phyloP scores from a whole-genome alignment of 37 sponge, comb jelly and placozoan species.

The Bolinopsis microptera region DNA sequence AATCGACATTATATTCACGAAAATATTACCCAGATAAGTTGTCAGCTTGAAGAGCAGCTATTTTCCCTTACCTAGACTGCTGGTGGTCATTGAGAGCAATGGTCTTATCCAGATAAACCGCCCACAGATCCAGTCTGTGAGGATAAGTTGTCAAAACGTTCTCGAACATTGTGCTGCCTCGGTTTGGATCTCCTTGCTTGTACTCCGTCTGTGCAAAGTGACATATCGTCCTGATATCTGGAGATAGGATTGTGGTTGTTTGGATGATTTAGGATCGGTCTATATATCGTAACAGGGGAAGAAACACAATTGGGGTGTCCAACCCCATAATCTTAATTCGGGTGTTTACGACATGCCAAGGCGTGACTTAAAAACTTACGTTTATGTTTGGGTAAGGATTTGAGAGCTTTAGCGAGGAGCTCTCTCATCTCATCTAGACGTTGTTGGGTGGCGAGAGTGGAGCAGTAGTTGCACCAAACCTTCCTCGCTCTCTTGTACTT shows the following conservation, averaged over 20 bases:
- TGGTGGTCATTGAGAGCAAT: constrained; percentile 70
- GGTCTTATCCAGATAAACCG: constrained; percentile 83
- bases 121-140: constrained; percentile 87
- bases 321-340: no score
- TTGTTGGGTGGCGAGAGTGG: constrained; percentile 76
- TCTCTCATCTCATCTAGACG: constrained; percentile 75
- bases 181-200: constrained; percentile 79
- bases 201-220: constrained; percentile 95
- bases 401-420: constrained; percentile 80
- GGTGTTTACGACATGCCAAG: no score
- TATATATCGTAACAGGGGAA: no score
- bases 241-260: not conserved
- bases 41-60: no score
- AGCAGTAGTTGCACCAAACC: constrained; percentile 85
- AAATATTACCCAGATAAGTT: no score
- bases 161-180: constrained; percentile 93
- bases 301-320: no score
- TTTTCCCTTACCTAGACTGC: constrained; percentile 74
- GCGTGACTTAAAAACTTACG: constrained; percentile 82
- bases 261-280: no score
- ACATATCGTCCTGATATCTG: constrained; percentile 70
- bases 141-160: constrained; percentile 85
- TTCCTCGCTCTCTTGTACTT: constrained; percentile 70
- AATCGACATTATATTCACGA: no score
- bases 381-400: constrained; percentile 76